Evolutionary conservation across 2,113 vertebrate species (phyloP).

Genomic region (Pangasianodon gigas): DNA sequence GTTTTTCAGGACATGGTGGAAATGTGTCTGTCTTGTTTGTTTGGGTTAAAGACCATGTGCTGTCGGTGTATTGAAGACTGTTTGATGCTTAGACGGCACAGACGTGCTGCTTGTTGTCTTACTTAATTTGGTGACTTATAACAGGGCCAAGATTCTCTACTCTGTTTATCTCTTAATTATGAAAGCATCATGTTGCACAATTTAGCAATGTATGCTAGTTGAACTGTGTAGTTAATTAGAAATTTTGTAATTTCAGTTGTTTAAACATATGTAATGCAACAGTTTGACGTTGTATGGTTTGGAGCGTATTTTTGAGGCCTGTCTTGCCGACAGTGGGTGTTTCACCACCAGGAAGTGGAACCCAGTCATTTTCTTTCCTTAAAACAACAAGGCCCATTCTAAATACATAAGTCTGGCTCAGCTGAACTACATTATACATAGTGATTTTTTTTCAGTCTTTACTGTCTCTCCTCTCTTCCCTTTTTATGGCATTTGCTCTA

Average conservation of each 20-base stretch:
- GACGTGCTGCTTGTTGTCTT: slow-evolving; percentile 1
- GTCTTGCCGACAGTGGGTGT: slow-evolving; percentile 67
- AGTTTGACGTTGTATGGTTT: slow-evolving; percentile 42
- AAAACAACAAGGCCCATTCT: slow-evolving; percentile 66
- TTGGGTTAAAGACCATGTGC: slow-evolving; percentile 34
- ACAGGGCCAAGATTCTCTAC: background rate
- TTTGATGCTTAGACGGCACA: slow-evolving; percentile 2
- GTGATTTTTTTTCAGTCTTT: slow-evolving; percentile 56
- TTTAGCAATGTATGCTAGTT: background rate
- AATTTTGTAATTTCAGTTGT: slow-evolving; percentile 20
- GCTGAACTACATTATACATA: slow-evolving; percentile 68
- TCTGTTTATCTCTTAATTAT: slow-evolving; percentile 1
- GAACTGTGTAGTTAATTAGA: background rate
- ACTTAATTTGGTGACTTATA: slow-evolving; percentile 15
- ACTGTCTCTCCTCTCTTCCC: slow-evolving; percentile 34
- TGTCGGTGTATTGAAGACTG: slow-evolving; percentile 22
- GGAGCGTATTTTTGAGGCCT: slow-evolving; percentile 61
- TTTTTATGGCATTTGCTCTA: slow-evolving; percentile 71
- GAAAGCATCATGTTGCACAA: background rate
- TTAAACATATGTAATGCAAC: slow-evolving; percentile 48
- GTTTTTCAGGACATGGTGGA: slow-evolving; percentile 59
- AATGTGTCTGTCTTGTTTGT: slow-evolving; percentile 53
- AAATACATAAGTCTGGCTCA: slow-evolving; percentile 61
- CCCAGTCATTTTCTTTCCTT: slow-evolving; percentile 68
- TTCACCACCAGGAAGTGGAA: slow-evolving; percentile 72